These are phyloP conservation scores for Axis porcinus DNA, from an alignment of 2,113 vertebrate genomes.

Conservation along the genomic window DNA sequence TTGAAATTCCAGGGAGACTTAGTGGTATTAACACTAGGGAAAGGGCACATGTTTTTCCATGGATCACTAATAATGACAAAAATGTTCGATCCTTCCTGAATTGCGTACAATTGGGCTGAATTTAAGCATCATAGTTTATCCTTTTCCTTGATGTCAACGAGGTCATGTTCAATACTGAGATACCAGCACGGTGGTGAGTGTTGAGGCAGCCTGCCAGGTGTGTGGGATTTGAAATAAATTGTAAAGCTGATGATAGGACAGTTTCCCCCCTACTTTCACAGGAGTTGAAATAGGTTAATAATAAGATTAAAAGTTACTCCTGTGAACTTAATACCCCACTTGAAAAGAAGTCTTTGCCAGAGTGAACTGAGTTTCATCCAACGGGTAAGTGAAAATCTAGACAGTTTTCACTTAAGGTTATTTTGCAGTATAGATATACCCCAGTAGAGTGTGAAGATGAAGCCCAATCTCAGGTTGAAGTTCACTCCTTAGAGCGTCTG, in stretches of 20 bases:
- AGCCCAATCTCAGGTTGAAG: background rate
- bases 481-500: background rate
- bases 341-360: background rate
- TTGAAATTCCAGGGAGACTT: slow-evolving; percentile 31
- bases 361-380: background rate
- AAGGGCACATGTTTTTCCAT: background rate
- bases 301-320: background rate
- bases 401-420: background rate
- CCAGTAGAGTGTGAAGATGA: background rate
- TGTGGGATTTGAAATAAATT: background rate
- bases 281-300: background rate
- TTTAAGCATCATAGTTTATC: background rate
- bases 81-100: background rate
- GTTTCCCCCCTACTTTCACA: background rate
- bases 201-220: background rate
- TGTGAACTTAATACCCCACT: background rate
- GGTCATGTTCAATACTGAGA: background rate
- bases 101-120: background rate
- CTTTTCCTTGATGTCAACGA: background rate
- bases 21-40: background rate
- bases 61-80: background rate
- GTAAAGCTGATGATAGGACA: background rate
- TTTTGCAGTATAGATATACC: background rate
- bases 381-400: background rate
- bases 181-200: background rate